These are phyloP conservation scores for Heliconius hermathena DNA, from an alignment of 1,140 invertebrate genomes.

Conservation along the genomic window DNA sequence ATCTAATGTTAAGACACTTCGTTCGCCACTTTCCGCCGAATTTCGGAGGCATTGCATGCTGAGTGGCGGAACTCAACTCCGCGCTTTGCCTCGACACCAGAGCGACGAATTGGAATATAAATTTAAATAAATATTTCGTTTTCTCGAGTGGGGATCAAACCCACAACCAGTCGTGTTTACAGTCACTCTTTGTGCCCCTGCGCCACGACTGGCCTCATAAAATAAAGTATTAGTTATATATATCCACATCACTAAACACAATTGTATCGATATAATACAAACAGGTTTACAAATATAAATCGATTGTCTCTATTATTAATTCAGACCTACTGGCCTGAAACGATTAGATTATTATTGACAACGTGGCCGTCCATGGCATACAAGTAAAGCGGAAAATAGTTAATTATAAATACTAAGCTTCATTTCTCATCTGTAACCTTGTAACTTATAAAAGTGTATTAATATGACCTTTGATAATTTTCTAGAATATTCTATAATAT, in stretches of 20 bases:
- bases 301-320: constrained; percentile 21
- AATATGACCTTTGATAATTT: not conserved
- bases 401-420: not conserved
- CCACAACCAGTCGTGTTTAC: no score
- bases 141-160: no score
- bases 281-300: not conserved
- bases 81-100: no score
- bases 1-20: no score
- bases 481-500: not conserved
- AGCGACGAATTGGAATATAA: no score
- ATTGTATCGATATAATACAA: not conserved
- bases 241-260: not conserved
- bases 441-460: not conserved
- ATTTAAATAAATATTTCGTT: no score
- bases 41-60: no score
- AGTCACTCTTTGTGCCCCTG: no score
- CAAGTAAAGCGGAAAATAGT: not conserved
- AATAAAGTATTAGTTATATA: no score
- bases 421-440: constrained; percentile 3
- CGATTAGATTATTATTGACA: constrained; percentile 18
- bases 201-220: no score
- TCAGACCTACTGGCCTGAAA: constrained; percentile 12
- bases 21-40: no score
- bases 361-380: not conserved
- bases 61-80: no score